A percentile compares a stretch with the other conserved stretches of the same genome.
Evolutionary conservation across 2,113 vertebrate genomes (phyloP).

Genomic region (Chaenocephalus aceratus): DNA sequence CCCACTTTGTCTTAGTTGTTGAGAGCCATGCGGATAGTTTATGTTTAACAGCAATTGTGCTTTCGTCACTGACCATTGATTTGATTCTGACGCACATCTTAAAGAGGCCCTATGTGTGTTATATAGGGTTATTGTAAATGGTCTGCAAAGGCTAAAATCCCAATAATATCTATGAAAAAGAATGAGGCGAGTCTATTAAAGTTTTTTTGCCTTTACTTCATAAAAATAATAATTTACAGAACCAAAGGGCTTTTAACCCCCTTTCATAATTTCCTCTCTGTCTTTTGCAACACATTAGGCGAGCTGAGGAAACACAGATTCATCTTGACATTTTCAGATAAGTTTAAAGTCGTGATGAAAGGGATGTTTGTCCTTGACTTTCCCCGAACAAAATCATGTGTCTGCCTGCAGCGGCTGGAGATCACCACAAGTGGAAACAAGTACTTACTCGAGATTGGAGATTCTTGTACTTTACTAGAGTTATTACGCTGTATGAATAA

Average conservation of each 20-base stretch:
- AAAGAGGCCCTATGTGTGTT: too few species aligned
- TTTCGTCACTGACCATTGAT: too few species aligned
- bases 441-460: not conserved
- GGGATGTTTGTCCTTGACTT: constrained; percentile 14
- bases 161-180: not conserved
- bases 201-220: not conserved
- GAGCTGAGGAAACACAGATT: not conserved
- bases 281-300: not conserved
- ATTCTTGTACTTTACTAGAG: too few species aligned
- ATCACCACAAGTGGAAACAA: too few species aligned
- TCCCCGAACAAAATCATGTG: not conserved
- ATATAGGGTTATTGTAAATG: too few species aligned
- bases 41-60: not conserved
- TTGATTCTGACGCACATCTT: too few species aligned
- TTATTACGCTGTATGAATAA: not conserved
- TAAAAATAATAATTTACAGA: constrained; percentile 1
- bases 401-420: not conserved
- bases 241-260: constrained; percentile 12
- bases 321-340: not conserved
- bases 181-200: not conserved
- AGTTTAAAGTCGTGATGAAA: constrained; percentile 1
- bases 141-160: too few species aligned
- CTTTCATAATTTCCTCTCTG: not conserved
- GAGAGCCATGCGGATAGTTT: not conserved
- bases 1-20: not conserved